Evolutionary conservation across 2,797 vertebrate genomes (phyloP), one percentile per base, ranked within the genome.

Genomic region (Enteromius radiatus): DNA sequence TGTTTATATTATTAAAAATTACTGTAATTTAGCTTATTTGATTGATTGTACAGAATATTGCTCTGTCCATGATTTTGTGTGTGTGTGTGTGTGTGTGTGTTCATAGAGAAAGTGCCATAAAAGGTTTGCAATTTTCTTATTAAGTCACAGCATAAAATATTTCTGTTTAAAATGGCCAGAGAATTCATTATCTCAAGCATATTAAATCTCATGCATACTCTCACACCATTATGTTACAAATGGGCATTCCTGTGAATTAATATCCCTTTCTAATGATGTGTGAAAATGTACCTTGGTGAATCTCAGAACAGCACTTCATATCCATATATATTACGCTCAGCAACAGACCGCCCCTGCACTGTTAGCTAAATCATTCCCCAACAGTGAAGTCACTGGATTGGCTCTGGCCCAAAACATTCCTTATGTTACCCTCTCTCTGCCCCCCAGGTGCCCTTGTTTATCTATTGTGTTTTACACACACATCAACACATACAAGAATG

Each of bases 341-440:
- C 91, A 94, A 94, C 93, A 86, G 84, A 61, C 83, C 86, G 74
- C 87, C 83, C 87, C 90, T 88, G 84, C 87, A 85, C 74, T 28
- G 54, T 76, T 61, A 43, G 41, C 41, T 43, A 17, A 31, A 43
- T 88, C 83, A 92, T 94, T 91, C 89, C 91, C 86, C 4, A 84
- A 85, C 87, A 89, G 88, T 94, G 92, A 94, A 92, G 91, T 94
- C 93, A 94, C 83, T 76, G 56, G 76, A 74, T 83, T 93, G 92
- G 92, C 89, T 86, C 67, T 71, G 71, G 28, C 76, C 85, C 80
- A 89, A 87, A 84, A 88, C 91, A 91, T 91, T 89, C 52, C 59
- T 83, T 36, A 5, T 52, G 52, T 56, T 69, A 84, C 54, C 78
- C 69, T 73, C 69, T 64, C 63, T 80, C n/a, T 84, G 73, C 49